Evolutionary conservation across 1,140 invertebrate species (phyloP).

Genomic region (Potamilus streckersoni): DNA sequence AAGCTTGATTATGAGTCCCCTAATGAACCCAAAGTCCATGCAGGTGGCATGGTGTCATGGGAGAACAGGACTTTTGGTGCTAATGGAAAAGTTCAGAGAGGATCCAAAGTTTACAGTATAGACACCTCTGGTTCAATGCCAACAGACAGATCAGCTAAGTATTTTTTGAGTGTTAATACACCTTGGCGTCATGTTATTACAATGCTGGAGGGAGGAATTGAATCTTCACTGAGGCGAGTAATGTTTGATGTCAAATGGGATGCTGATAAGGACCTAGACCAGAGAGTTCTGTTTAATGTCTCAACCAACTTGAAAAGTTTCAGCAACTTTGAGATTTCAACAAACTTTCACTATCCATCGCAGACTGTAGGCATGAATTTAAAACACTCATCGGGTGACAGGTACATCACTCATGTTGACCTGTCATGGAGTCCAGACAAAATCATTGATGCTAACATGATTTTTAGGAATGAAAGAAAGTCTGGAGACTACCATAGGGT

Average conservation of each 20-base stretch:
- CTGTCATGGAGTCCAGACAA: constrained; percentile 43
- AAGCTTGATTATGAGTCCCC: constrained; percentile 13
- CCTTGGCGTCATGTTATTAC: constrained; percentile 15
- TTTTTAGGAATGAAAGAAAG: constrained; percentile 24
- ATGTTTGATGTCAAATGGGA: constrained; percentile 31
- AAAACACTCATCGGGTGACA: constrained; percentile 22
- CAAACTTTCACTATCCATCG: constrained; percentile 26
- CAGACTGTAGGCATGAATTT: constrained; percentile 22
- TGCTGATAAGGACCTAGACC: constrained; percentile 20
- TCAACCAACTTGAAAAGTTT: constrained; percentile 18
- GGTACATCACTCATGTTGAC: constrained; percentile 27
- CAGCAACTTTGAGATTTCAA: constrained; percentile 24
- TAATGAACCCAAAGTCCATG: constrained; percentile 13
- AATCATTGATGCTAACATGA: constrained; percentile 32
- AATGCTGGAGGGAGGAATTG: not conserved
- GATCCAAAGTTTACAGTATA: constrained; percentile 18
- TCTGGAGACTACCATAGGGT: constrained; percentile 9
- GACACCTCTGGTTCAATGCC: constrained; percentile 5
- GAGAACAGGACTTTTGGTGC: constrained; percentile 6
- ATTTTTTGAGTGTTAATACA: constrained; percentile 15
- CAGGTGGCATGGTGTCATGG: constrained; percentile 8
- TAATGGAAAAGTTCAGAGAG: constrained; percentile 16
- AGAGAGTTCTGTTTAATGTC: constrained; percentile 16
- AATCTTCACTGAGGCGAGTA: constrained; percentile 8
- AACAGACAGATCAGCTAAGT: not conserved